phyloP scores from a whole-genome alignment of 1,140 invertebrate genomes.

The Penaeus vannamei region DNA sequence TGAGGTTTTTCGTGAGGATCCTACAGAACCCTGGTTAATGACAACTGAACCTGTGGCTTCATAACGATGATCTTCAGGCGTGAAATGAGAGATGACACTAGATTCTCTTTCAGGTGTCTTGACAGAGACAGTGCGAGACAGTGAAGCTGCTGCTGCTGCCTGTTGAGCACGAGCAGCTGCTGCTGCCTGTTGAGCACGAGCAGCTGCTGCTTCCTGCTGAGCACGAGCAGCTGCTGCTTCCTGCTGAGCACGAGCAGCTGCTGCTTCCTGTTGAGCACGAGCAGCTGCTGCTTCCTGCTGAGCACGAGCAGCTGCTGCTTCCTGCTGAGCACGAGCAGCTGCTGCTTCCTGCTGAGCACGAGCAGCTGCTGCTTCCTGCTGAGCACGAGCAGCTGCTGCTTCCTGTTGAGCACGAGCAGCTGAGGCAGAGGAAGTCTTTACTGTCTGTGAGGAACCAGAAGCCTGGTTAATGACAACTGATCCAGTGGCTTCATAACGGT shows the following conservation, averaged over 20 bases:
- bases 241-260: not conserved
- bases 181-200: not conserved
- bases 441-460: not conserved
- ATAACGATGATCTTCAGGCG: conserved; percentile 47
- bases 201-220: not conserved
- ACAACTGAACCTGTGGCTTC: conserved; percentile 43
- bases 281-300: conserved; percentile 48
- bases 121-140: conserved; percentile 45
- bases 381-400: not conserved
- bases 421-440: not conserved
- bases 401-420: conserved; percentile 18
- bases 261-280: conserved; percentile 28
- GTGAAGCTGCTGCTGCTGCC: conserved; percentile 9
- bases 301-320: conserved; percentile 48
- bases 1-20: conserved; percentile 1
- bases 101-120: conserved; percentile 42
- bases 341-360: conserved; percentile 16
- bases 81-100: conserved; percentile 48
- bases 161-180: not conserved
- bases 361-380: not conserved
- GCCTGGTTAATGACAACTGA: conserved; percentile 41
- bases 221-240: not conserved
- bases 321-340: conserved; percentile 39
- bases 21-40: conserved; percentile 25
- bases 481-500: conserved; percentile 54